Evolutionary conservation across 2,888 invertebrate species (phyloP), one percentile per base, ranked within the genome.

Genomic region (Beris chalybata): DNA sequence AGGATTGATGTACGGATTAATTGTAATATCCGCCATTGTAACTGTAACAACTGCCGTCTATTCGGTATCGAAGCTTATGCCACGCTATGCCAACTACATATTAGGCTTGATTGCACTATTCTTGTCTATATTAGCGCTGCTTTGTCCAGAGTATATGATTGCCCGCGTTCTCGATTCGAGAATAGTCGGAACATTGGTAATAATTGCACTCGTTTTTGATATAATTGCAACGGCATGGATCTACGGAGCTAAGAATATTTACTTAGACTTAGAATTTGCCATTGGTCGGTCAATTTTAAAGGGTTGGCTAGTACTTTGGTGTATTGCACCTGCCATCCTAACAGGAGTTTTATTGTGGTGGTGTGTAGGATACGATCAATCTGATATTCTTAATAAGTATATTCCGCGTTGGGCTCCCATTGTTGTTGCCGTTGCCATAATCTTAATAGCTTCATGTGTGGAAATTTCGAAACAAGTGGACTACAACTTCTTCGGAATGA

Each of bases 401-500:
- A 64, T 81, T 69, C 80, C 81, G 1, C 76, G 80, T 56, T 81
- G 81, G 81, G 77, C 77, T 1, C 79, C 80, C 3, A 79, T 81
- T 15, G 73, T 79, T 3, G 75, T 79, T 32, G 76, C 76, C 0
- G 58, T 81, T 67, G 74, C 73, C 4, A 71, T 79, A 9, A 79
- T 81, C 0, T 66, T 79, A 5, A 43, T 69, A 15, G 76, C 79
- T 57, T 80, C 81, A 44, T 77, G 78, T 53, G 72, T 80, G 50
- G 79, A 80, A 70, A 78, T 80, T 66, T 80, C 78, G 66, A 77
- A 79, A 2, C 81, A 81, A 71, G 80, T 81, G n/a, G 81, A 81
- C 66, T 81, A 81, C 64, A 81, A 81, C 69, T 80, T 79, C 73
- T 80, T 79, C 57, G 80, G 81, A 65, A 80, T 80, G 80, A 81